Conservation (phyloP, 2,797 vertebrate genomes). For the Anisognathus igniventris region DNA sequence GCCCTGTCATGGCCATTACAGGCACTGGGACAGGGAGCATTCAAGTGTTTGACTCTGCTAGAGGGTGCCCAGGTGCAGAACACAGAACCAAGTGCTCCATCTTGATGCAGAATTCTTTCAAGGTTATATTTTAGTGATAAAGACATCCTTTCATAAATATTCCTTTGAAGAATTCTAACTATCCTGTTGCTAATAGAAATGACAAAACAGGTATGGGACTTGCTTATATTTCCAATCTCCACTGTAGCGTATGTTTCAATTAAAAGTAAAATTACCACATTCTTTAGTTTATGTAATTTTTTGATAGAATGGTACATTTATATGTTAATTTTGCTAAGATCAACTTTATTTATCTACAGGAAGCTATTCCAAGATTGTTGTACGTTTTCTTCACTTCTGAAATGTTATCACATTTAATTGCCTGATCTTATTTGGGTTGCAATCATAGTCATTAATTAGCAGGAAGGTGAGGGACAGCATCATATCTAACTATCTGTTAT, state of each 20-base stretch:
- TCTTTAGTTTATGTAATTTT: constrained; percentile 66
- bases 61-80: neutral
- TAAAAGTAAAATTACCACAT: constrained; percentile 75
- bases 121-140: neutral
- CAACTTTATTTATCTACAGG: constrained; percentile 80
- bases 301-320: constrained; percentile 78
- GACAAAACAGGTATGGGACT: neutral
- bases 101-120: neutral
- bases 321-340: constrained; percentile 81
- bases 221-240: constrained; percentile 43
- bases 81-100: neutral
- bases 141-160: neutral
- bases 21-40: neutral
- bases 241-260: constrained; percentile 67
- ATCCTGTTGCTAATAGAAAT: neutral
- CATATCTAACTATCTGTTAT: constrained; percentile 84
- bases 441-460: constrained; percentile 90
- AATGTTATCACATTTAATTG: constrained; percentile 94
- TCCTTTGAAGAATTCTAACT: constrained; percentile 9
- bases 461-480: constrained; percentile 89
- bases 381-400: constrained; percentile 81
- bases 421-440: constrained; percentile 86
- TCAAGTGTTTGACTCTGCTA: neutral
- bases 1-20: accelerated
- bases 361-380: constrained; percentile 75